phyloP scores from a whole-genome alignment of 2,113 vertebrate genomes.

The Hippoglossus stenolepis region DNA sequence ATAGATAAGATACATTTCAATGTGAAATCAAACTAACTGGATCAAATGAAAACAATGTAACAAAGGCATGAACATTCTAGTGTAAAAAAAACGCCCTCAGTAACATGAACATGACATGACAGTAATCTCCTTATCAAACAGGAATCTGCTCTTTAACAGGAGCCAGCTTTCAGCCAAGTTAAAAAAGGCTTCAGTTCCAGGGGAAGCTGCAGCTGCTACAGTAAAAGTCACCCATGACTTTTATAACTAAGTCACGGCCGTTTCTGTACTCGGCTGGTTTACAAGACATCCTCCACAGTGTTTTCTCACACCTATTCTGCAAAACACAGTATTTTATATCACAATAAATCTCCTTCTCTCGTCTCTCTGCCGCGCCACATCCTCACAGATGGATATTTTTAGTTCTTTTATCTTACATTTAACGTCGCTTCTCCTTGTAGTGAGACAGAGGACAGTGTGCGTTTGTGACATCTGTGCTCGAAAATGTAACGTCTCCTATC shows the following conservation, averaged over 20 bases:
- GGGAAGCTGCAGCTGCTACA: no score
- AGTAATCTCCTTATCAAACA: not conserved
- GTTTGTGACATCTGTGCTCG: slow-evolving; percentile 17
- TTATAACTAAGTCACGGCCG: slow-evolving; percentile 15
- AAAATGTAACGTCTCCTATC: slow-evolving; percentile 28
- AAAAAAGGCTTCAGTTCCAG: not conserved
- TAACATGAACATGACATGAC: no score
- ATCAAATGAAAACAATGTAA: no score
- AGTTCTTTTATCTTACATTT: not conserved
- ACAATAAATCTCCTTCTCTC: not conserved
- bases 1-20: no score
- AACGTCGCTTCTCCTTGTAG: not conserved
- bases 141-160: slow-evolving; percentile 25
- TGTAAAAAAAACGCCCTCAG: no score
- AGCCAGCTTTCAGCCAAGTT: not conserved
- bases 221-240: slow-evolving; percentile 36
- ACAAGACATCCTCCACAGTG: not conserved
- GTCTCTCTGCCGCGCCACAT: not conserved
- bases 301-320: slow-evolving; percentile 5
- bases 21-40: no score
- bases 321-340: slow-evolving; percentile 26
- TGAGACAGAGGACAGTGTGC: not conserved
- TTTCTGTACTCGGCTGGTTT: slow-evolving; percentile 22
- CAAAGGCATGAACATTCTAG: no score
- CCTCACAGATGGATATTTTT: not conserved